Conservation (phyloP, 2,797 vertebrate genomes). For the Labeo calbasu region DNA sequence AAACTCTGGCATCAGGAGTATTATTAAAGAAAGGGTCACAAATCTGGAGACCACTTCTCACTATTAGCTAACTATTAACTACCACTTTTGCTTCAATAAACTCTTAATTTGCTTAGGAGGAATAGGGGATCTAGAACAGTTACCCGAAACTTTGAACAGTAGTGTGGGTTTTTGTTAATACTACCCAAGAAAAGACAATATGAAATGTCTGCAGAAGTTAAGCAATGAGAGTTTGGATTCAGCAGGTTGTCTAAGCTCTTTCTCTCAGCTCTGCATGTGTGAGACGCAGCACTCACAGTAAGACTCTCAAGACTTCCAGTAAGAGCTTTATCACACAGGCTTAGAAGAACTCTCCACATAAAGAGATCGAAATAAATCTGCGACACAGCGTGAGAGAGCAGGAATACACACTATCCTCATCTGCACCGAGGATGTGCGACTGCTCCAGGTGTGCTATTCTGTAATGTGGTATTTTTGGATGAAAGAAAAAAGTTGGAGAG, state of each 20-base stretch:
- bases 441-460: not conserved
- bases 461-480: not conserved
- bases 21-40: not conserved
- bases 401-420: not conserved
- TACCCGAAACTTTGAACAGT: not conserved
- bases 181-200: not conserved
- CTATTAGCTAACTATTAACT: too few species aligned
- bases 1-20: not conserved
- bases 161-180: not conserved
- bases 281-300: slow-evolving; percentile 44
- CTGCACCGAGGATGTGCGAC: not conserved
- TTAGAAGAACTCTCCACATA: slow-evolving; percentile 40
- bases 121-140: too few species aligned
- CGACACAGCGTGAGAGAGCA: not conserved
- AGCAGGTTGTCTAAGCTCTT: slow-evolving; percentile 22
- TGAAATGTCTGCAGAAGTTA: not conserved
- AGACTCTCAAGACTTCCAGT: slow-evolving; percentile 39
- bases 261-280: slow-evolving; percentile 41
- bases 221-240: not conserved
- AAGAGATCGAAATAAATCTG: not conserved
- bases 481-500: not conserved
- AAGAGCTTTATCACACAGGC: slow-evolving; percentile 54
- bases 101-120: too few species aligned
- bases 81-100: too few species aligned
- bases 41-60: too few species aligned